Evolutionary conservation across 1,140 invertebrate genomes (phyloP), one percentile per base, ranked within the genome.

Genomic region (Xylocopa sonorina): DNA sequence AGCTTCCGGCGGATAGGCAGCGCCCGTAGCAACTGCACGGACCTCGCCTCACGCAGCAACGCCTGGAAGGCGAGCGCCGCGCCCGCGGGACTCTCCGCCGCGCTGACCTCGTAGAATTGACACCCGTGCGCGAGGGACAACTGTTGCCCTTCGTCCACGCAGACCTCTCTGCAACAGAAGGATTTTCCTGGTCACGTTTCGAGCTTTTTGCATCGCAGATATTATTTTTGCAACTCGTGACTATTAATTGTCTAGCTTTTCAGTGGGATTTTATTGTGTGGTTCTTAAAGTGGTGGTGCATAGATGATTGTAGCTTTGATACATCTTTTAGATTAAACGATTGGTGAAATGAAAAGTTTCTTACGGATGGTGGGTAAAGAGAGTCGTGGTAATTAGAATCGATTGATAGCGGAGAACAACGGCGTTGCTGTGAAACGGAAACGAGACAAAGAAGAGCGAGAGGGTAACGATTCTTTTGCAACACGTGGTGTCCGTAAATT

Each of bases 31-130:
- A 96, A 91, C 82, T 96, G 96, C 0, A 96, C 94, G 9, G 96
- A 95, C 46, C 95, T 93, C 1, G 96, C 96, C 89, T 97, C 96
- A 50, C 95, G 90, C 24, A 96, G 91, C n/a, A 97, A 92, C 12
- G 95, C 96, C 85, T 97, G 96, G 91, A 97, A 98, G 1, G 96
- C 96, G 60, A 97, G 92, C 50, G 95, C 96, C 0, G 97, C 96
- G 32, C 96, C 96, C 1, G 96, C 95, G 73, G 94, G 95, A 89
- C 95, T 96, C 88, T 97, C 97, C 21, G 97, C 97, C 18, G 96
- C 96, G 66, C 96, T 97, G 73, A 98, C 96, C 91, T 97, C 97
- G 90, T 96, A 97, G 91, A 97, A 97, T 88, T 97, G 96, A 89
- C 96, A 97, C 21, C 96, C 95, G 88, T 95, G 96, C 63, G 95